Evolutionary conservation across 2,888 invertebrate species (phyloP), one percentile per base, ranked within the genome.

Genomic region (Andrena trimmerana): DNA sequence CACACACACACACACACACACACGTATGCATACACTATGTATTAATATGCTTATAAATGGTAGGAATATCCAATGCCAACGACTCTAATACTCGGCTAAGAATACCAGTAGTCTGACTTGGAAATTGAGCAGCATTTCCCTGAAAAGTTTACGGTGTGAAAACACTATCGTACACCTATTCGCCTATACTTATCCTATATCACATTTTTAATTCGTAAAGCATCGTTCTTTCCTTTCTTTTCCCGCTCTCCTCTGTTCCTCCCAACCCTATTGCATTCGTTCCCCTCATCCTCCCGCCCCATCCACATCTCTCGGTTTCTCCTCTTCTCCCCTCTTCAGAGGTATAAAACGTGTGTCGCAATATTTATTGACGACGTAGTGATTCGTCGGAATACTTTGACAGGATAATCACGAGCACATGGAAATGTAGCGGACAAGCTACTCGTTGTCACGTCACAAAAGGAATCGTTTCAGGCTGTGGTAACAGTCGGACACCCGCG

Each of bases 131-230:
- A 62, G 69, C 66, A 50, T 70, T 67, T 75, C 75, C 74, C 74
- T 81, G 70, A 76, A 76, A 67, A 33, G 16, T 76, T 63, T 2
- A 27, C 48, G 24, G 50, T 29, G 59, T 70, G 48, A 36, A 33
- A 71, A 71, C 42, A 20, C 52, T 75, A 50, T 70, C 66, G 20
- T 36, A 50, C 66, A 31, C 29, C 36, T 75, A 42, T 79, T 59
- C 52, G 67, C 70, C 60, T 54, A 72, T 54, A 31, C 76, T 86
- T 86, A 86, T 74, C 70, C 83, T 87, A 86, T 83, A 87, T 86
- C 86, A 87, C 88, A 86, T 81, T 79, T 79, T 42, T 69, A 69
- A 72, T 82, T 72, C 33, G 62, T 78, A 78, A 82, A 31, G 29
- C 48, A 68, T 68, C 67, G 8, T 42, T 36, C 8, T 36, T n/a